Evolutionary conservation across 2,888 invertebrate genomes (phyloP).

Genomic region (Vanessa cardui): DNA sequence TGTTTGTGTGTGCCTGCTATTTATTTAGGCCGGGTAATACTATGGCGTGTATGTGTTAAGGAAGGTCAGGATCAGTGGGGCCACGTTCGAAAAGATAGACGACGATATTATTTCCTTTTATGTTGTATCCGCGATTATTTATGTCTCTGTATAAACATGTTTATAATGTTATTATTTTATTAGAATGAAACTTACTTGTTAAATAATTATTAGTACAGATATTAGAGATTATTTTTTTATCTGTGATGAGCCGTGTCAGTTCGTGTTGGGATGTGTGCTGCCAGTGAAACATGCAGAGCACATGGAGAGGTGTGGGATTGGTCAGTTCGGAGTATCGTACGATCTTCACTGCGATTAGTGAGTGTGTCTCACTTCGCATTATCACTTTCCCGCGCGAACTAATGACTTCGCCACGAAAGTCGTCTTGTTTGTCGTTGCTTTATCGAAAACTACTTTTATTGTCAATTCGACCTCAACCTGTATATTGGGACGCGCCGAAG

Average conservation of each 20-base stretch:
- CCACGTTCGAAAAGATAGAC: slow-evolving; percentile 28
- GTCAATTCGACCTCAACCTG: slow-evolving; percentile 72
- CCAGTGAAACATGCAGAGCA: too few relatives aligned
- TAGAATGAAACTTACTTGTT: neutral
- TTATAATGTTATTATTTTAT: neutral
- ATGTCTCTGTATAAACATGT: neutral
- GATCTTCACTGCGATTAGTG: slow-evolving; percentile 6
- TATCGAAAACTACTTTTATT: slow-evolving; percentile 73
- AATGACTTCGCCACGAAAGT: slow-evolving; percentile 46
- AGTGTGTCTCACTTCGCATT: slow-evolving; percentile 34
- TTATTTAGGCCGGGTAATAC: slow-evolving; percentile 59
- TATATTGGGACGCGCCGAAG: slow-evolving; percentile 75
- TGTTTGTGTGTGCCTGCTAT: slow-evolving; percentile 49
- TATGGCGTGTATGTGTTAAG: slow-evolving; percentile 59
- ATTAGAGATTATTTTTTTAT: neutral
- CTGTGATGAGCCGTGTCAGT: neutral
- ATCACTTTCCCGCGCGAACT: slow-evolving; percentile 53
- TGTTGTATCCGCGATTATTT: slow-evolving; percentile 15
- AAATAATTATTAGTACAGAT: too few relatives aligned
- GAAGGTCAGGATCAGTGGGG: slow-evolving; percentile 69
- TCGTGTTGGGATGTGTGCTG: neutral
- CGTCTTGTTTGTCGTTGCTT: slow-evolving; percentile 68
- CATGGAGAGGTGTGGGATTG: neutral
- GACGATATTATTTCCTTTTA: neutral
- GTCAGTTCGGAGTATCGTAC: slow-evolving; percentile 13